These are phyloP conservation scores for Drosophila fungiperda DNA, from an alignment of 2,888 invertebrate genomes.

Conservation along the genomic window DNA sequence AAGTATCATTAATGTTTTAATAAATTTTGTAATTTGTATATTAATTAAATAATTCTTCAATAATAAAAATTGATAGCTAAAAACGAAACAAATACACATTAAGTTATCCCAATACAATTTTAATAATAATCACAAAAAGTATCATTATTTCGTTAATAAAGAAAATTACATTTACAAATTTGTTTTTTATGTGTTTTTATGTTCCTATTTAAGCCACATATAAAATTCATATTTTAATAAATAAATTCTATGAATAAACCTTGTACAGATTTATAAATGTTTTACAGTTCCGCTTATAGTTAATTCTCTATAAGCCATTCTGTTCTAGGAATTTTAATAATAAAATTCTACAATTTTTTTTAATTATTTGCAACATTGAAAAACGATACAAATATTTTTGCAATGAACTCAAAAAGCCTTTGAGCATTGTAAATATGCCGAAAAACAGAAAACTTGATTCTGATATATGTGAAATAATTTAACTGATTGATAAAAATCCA, in stretches of 20 bases:
- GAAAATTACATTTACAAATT: not conserved
- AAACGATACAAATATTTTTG: not conserved
- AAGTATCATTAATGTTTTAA: not conserved
- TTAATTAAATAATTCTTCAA: too few relatives aligned
- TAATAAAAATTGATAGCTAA: not conserved
- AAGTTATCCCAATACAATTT: too few relatives aligned
- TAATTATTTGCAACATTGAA: not conserved
- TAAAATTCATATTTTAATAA: too few relatives aligned
- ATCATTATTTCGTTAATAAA: not conserved
- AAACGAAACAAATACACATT: not conserved
- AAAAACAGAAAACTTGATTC: not conserved
- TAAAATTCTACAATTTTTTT: not conserved
- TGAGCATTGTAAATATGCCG: not conserved
- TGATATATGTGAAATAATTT: not conserved
- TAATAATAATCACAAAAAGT: too few relatives aligned
- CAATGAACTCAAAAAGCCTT: not conserved
- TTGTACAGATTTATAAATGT: too few relatives aligned
- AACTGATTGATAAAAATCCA: conserved; percentile 10
- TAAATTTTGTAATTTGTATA: too few relatives aligned
- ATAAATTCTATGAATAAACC: too few relatives aligned
- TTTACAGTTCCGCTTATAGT: not conserved
- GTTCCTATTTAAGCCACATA: too few relatives aligned
- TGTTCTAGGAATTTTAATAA: not conserved
- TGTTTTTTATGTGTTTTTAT: not conserved
- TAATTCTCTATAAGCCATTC: not conserved